Evolutionary conservation across 2,888 invertebrate species (phyloP).

Genomic region (Apoda limacodes): DNA sequence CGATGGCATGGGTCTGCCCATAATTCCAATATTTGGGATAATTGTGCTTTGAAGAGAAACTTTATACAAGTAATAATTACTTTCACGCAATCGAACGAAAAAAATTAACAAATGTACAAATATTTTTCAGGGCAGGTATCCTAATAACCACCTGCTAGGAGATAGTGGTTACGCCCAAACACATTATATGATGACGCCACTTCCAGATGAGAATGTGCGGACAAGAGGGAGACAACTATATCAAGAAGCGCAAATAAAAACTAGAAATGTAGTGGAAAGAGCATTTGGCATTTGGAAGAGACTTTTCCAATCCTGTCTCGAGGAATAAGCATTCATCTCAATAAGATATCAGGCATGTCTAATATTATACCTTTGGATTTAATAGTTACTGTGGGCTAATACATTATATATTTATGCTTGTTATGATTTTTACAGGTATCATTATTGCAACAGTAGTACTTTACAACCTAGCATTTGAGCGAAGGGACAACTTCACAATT

Average conservation of each 20-base stretch:
- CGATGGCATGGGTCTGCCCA: conserved; percentile 12
- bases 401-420: background rate
- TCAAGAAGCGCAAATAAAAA: conserved; percentile 7
- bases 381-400: conserved; percentile 2
- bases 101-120: conserved; percentile 1
- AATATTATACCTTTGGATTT: too few relatives aligned
- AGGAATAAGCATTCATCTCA: conserved; percentile 1
- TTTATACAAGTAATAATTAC: conserved; percentile 6
- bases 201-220: conserved; percentile 3
- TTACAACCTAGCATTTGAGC: too few relatives aligned
- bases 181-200: conserved; percentile 12
- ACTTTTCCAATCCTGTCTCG: conserved; percentile 8
- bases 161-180: conserved; percentile 15
- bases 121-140: background rate
- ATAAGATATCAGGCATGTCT: conserved; percentile 1
- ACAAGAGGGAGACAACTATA: conserved; percentile 7
- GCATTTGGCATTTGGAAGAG: conserved; percentile 15
- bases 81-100: conserved; percentile 1
- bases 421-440: conserved; percentile 1
- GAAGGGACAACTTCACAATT: too few relatives aligned
- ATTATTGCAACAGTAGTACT: conserved; percentile 2
- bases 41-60: conserved; percentile 5
- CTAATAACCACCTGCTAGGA: conserved; percentile 10
- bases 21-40: conserved; percentile 9
- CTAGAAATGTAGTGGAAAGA: conserved; percentile 8